phyloP scores from a whole-genome alignment of 2,888 invertebrate species.

The Agelastica alni region DNA sequence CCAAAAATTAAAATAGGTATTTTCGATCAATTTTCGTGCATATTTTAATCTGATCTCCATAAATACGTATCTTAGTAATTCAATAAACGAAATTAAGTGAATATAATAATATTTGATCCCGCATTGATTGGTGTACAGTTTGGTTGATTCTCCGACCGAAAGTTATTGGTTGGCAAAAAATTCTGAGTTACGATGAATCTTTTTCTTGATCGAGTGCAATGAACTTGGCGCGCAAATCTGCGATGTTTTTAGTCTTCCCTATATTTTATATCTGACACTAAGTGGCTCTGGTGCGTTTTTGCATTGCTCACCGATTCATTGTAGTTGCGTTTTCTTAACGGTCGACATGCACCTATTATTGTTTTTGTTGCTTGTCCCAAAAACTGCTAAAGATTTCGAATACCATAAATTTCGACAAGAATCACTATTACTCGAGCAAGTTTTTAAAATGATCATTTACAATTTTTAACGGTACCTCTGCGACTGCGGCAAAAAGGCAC shows the following conservation, averaged over 20 bases:
- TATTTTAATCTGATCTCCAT: too few relatives aligned
- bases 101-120: too few relatives aligned
- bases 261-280: conserved; percentile 43
- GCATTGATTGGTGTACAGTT: too few relatives aligned
- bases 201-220: conserved; percentile 14
- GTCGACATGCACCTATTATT: conserved; percentile 28
- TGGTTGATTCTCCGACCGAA: too few relatives aligned
- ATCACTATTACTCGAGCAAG: conserved; percentile 17
- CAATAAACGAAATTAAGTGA: too few relatives aligned
- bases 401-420: conserved; percentile 25
- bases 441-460: conserved; percentile 26
- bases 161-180: background rate
- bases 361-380: conserved; percentile 26
- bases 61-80: too few relatives aligned
- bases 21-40: too few relatives aligned
- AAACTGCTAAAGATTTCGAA: conserved; percentile 23
- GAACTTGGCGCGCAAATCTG: conserved; percentile 31
- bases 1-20: too few relatives aligned
- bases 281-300: conserved; percentile 39
- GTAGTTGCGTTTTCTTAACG: conserved; percentile 22
- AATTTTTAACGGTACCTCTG: conserved; percentile 24
- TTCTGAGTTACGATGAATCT: background rate
- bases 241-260: conserved; percentile 38
- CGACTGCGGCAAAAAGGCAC: too few relatives aligned
- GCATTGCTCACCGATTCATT: conserved; percentile 34